Evolutionary conservation across 2,888 invertebrate species (phyloP), one percentile per base, ranked within the genome.

Genomic region (Leucophenga montana): DNA sequence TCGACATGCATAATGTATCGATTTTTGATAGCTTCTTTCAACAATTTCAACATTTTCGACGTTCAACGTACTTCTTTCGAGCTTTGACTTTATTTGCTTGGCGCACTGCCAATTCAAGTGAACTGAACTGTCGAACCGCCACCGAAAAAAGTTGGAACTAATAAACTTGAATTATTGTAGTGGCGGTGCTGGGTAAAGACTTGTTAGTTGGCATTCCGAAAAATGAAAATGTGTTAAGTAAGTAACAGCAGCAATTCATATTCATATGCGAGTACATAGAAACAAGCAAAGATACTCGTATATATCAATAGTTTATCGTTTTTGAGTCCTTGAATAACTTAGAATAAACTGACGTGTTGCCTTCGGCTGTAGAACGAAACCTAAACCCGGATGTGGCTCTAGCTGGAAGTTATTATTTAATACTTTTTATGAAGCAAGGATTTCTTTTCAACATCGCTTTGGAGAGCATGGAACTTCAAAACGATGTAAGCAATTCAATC

Each of bases 341-440:
- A 84, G 84, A 81, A 79, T 79, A 83, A 81, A 81, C 84, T 81
- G 83, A 75, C 84, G 77, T 82, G 39, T 16, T 39, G 18, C 20
- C 39, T 39, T 39, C 9, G 39, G n/a, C 50, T n/a, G n/a, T 39
- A 11, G 8, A 11, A 8, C 50, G 13, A 50, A 50, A 50, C 9
- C 18, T 8, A 18, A 50, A 50, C 1, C 50, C 6, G 50, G 50
- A 50, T 50, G 18, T 50, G 50, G 16, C n/a, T 3, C 16, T 50
- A 11, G n/a, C 8, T 50, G 50, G 3, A 50, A 50, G 50, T 46
- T 46, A 46, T 46, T 46, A 46, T 46, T 46, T 2, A 46, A 46
- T 4, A 14, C n/a, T 46, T 46, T 46, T 46, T 46, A 27, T 27
- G 27, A 27, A 27, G 27, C 27, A 27, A 2, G 27, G 27, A 3